These are phyloP conservation scores for Xestia rhomboidea DNA, from an alignment of 2,888 invertebrate species.

Conservation along the genomic window DNA sequence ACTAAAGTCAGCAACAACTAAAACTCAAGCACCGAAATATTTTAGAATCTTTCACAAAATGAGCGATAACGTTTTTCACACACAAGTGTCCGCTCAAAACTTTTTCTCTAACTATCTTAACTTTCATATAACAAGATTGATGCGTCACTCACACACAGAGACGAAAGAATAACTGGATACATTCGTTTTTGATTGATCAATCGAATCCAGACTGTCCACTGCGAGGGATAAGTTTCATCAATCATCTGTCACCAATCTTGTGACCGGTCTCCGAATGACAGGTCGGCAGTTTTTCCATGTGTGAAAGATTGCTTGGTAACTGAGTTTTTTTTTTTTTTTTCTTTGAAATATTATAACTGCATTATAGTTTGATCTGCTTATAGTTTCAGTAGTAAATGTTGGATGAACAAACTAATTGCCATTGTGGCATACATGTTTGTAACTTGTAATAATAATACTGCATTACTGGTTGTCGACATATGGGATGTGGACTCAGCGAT, in stretches of 20 bases:
- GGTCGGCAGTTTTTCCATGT: slow-evolving; percentile 69
- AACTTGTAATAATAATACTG: too few relatives aligned
- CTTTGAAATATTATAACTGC: neutral
- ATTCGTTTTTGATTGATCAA: slow-evolving; percentile 79
- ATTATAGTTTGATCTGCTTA: neutral
- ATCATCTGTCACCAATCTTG: slow-evolving; percentile 74
- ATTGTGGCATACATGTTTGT: neutral
- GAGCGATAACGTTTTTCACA: slow-evolving; percentile 13
- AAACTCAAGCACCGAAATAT: slow-evolving; percentile 10
- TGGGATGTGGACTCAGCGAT: too few relatives aligned
- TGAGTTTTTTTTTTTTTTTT: slow-evolving; percentile 13
- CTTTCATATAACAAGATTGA: slow-evolving; percentile 61
- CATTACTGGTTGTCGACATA: too few relatives aligned
- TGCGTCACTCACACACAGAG: slow-evolving; percentile 51
- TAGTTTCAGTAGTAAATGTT: neutral
- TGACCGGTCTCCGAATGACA: slow-evolving; percentile 73
- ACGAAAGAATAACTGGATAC: slow-evolving; percentile 64
- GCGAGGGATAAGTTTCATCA: slow-evolving; percentile 75
- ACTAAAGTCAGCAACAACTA: neutral
- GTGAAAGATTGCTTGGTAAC: slow-evolving; percentile 55
- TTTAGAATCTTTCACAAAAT: slow-evolving; percentile 4
- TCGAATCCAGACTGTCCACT: slow-evolving; percentile 65
- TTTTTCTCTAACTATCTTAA: slow-evolving; percentile 46
- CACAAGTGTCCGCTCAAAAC: slow-evolving; percentile 32
- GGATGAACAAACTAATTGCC: neutral